phyloP scores from a whole-genome alignment of 1,140 invertebrate genomes.

The Anastrepha ludens region DNA sequence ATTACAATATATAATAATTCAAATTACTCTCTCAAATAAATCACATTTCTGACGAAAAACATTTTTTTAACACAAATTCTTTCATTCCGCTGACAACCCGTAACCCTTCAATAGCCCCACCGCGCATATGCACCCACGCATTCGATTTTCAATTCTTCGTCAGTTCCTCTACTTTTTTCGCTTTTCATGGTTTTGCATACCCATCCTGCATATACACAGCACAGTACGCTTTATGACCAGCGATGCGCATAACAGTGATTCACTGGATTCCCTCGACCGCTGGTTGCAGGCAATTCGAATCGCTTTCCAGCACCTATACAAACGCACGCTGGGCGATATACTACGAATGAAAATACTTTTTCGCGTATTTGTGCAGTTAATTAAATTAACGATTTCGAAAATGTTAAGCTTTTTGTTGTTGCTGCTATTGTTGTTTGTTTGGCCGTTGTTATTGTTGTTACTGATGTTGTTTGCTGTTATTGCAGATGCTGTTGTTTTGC shows the following conservation, averaged over 20 bases:
- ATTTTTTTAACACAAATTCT: too few relatives aligned
- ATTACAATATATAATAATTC: too few relatives aligned
- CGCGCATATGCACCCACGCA: too few relatives aligned
- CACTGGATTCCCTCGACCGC: not conserved
- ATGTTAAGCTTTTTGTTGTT: not conserved
- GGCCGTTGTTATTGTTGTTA: too few relatives aligned
- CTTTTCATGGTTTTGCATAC: not conserved
- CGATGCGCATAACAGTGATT: not conserved
- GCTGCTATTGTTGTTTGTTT: not conserved
- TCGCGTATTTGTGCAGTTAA: constrained; percentile 42
- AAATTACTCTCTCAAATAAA: too few relatives aligned
- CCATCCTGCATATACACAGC: too few relatives aligned
- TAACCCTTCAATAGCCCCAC: too few relatives aligned
- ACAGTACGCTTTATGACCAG: not conserved
- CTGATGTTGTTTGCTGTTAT: not conserved
- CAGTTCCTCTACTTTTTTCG: not conserved
- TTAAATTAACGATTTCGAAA: constrained; percentile 46
- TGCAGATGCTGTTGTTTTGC: constrained; percentile 25
- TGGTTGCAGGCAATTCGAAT: not conserved
- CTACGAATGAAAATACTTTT: constrained; percentile 26
- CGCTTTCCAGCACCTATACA: not conserved
- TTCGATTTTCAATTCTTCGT: not conserved
- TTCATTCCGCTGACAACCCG: too few relatives aligned
- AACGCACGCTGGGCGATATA: not conserved
- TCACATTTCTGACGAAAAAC: too few relatives aligned